Conservation (phyloP, 2,797 vertebrate genomes). For the Cuniculus paca region DNA sequence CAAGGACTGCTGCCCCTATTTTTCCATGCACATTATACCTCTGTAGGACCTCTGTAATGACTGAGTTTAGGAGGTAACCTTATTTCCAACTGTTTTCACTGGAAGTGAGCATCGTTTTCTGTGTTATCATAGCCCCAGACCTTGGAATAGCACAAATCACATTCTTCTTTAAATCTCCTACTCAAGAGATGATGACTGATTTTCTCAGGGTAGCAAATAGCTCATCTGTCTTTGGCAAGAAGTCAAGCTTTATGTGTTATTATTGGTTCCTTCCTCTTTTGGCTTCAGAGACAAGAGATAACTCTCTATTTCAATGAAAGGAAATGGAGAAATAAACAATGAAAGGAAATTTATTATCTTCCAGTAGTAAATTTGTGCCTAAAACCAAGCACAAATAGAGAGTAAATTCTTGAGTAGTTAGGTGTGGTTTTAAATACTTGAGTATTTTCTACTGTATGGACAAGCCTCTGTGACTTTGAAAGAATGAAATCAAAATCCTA, state of each 20-base stretch:
- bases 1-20: not conserved
- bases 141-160: not conserved
- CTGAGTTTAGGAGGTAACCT: not conserved
- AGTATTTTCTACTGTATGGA: not conserved
- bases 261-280: not conserved
- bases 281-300: not conserved
- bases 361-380: not conserved
- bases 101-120: not conserved
- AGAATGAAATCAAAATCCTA: not conserved
- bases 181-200: not conserved
- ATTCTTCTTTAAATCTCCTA: not conserved
- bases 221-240: not conserved
- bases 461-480: not conserved
- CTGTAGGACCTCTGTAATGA: not conserved
- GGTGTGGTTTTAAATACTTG: not conserved
- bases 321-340: not conserved
- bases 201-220: not conserved
- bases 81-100: constrained; percentile 15
- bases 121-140: not conserved
- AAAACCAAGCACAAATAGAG: not conserved
- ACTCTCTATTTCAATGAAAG: not conserved
- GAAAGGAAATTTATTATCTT: not conserved
- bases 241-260: not conserved
- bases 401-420: not conserved
- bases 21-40: not conserved